phyloP scores from a whole-genome alignment of 1,140 invertebrate species.

The Drosophila virilis region DNA sequence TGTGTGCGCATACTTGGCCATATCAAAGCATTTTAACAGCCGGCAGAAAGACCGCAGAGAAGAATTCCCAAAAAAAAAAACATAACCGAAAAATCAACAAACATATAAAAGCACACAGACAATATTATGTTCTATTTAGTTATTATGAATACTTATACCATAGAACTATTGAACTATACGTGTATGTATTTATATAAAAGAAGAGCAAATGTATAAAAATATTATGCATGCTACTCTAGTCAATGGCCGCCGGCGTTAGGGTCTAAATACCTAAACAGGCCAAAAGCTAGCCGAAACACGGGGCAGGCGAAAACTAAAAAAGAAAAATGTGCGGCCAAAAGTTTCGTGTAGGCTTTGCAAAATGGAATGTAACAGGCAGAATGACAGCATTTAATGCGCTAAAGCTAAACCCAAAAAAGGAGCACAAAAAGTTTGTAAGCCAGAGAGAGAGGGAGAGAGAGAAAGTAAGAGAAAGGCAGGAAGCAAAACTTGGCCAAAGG shows the following conservation, averaged over 20 bases:
- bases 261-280: conserved; percentile 54
- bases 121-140: conserved; percentile 5
- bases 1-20: neutral
- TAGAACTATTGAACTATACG: neutral
- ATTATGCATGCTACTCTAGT: neutral
- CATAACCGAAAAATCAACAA: conserved; percentile 13
- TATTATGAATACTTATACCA: neutral
- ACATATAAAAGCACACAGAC: neutral
- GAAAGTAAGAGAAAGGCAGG: neutral
- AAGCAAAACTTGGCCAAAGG: conserved; percentile 55
- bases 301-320: conserved; percentile 6
- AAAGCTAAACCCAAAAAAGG: conserved; percentile 16
- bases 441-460: neutral
- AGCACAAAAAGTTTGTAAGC: conserved; percentile 1
- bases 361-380: conserved; percentile 32
- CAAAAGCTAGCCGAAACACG: conserved; percentile 27
- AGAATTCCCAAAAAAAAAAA: neutral
- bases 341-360: conserved; percentile 24
- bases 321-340: conserved; percentile 25
- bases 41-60: neutral
- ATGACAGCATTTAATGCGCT: conserved; percentile 42
- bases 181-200: neutral
- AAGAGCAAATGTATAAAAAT: neutral
- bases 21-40: conserved; percentile 19
- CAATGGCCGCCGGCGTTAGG: conserved; percentile 16